Evolutionary conservation across 2,113 vertebrate genomes (phyloP), one percentile per base, ranked within the genome.

Genomic region (Leucosticte australis): DNA sequence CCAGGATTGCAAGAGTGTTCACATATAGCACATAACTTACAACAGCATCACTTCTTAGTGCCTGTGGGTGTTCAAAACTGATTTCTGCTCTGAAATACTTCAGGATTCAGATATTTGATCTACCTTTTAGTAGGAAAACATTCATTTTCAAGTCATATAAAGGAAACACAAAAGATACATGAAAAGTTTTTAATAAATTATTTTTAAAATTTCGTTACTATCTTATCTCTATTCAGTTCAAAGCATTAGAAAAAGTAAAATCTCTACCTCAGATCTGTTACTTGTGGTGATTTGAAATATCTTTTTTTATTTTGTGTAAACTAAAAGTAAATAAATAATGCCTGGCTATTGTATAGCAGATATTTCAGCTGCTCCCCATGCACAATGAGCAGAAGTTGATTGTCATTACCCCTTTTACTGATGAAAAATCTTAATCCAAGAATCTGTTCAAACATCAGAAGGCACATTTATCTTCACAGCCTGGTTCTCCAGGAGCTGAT

Each of bases 51-150:
- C 76, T 67, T 92, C 42, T 53, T 96, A 88, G 80, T 95, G 76
- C 56, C 69, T 67, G 49, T 15, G 28, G 79, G 37, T 73, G 14
- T 81, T 78, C 84, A 67, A 86, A 96, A 85, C 67, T 84, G 35
- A 50, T 18, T 90, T 93, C 56, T 94, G 24, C 68, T 96, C 83
- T 96, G 75, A 96, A 96, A 89, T 95, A 44, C 39, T n/a, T 86
- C 67, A 60, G 26, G 24, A 39, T 65, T 84, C 20, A 46, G 33
- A 18, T 62, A 53, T 74, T 78, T 84, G 12, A 7, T 62, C 50
- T 91, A 70, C 0, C 17, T 90, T 70, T 52, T 15, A 87, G 59
- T 30, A 28, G 71, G 84, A 92, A 28, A 52, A 78, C 5, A 47
- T 87, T 87, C n/a, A 0, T 7, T 88, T 90, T 92, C 68, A 44